Evolutionary conservation across 2,797 vertebrate genomes (phyloP), one percentile per base, ranked within the genome.

Genomic region (Onychomys torridus): DNA sequence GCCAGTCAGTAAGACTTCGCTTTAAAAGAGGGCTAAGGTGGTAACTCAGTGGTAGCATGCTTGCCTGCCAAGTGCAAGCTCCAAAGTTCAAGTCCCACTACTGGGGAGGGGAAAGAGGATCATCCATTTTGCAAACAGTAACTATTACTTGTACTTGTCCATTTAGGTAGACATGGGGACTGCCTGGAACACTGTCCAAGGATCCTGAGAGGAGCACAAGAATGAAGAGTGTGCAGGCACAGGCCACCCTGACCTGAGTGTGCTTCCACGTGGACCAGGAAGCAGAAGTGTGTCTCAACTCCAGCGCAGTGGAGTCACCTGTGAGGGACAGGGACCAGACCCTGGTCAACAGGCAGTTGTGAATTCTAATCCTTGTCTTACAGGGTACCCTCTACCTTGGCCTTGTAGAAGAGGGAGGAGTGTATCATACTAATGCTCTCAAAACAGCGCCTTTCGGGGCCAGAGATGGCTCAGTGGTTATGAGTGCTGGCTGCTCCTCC

Each of bases 101-200:
- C 57, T 49, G 7, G 17, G 55, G 40, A 77, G 4, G 25, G 9
- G 14, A 8, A 21, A 57, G 6, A 27, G 11, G 27, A 49, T 17
- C 29, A 89, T 19, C 84, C 25, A 81, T 69, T 89, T 91, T 76
- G 63, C 55, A 37, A 84, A 73, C 2, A 55, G 59, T 0, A 19
- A 90, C 63, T 27, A 79, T 40, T 85, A 79, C 77, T 86, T 32
- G 40, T 63, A n/a, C n/a, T n/a, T n/a, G n/a, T 12, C n/a, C 84
- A 63, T 46, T 55, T 21, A 10, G 27, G 37, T 23, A 0, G 52
- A 49, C 16, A 23, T 27, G 32, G 43, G 9, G 16, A 63, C 46
- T 29, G 55, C 86, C 1, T 32, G 8, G 79, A 12, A 71, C n/a
- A 2, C 0, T 6, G 9, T 14, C 27, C 34, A 0, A 32, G 27